phyloP scores from a whole-genome alignment of 2,113 vertebrate genomes.

The Gymnorhina tibicen region DNA sequence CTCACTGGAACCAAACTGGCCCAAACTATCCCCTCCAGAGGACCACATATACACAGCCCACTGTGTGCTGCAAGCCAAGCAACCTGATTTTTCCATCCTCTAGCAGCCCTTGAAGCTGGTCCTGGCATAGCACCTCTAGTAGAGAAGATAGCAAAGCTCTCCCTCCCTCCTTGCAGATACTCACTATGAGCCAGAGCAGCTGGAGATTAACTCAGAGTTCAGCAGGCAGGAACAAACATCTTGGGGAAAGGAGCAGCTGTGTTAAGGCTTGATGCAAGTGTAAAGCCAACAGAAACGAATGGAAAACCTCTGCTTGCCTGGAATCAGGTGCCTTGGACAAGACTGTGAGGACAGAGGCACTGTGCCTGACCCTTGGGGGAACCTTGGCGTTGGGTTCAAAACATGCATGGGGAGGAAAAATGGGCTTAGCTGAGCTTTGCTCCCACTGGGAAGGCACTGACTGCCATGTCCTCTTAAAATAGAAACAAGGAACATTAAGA shows the following conservation, averaged over 20 bases:
- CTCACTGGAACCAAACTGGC: background rate
- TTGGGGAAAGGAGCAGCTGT: background rate
- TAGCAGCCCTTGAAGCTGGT: background rate
- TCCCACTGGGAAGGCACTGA: background rate
- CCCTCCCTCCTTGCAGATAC: background rate
- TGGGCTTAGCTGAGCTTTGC: background rate
- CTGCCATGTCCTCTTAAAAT: background rate
- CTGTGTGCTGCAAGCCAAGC: background rate
- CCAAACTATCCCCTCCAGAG: background rate
- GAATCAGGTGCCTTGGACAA: background rate
- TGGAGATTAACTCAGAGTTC: background rate
- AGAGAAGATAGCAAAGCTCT: background rate
- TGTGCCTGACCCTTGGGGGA: background rate
- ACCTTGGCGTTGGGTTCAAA: rapidly evolving
- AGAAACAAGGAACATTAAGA: background rate
- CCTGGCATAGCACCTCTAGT: background rate
- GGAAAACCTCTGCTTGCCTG: background rate
- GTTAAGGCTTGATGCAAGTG: background rate
- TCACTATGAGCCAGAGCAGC: background rate
- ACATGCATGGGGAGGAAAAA: background rate
- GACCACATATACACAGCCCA: background rate
- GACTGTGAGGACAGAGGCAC: background rate
- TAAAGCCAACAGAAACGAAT: background rate
- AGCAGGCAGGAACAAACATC: background rate
- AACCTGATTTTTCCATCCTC: background rate